These are phyloP conservation scores for Manacus vitellinus DNA, from an alignment of 2,113 vertebrate genomes.

Conservation along the genomic window DNA sequence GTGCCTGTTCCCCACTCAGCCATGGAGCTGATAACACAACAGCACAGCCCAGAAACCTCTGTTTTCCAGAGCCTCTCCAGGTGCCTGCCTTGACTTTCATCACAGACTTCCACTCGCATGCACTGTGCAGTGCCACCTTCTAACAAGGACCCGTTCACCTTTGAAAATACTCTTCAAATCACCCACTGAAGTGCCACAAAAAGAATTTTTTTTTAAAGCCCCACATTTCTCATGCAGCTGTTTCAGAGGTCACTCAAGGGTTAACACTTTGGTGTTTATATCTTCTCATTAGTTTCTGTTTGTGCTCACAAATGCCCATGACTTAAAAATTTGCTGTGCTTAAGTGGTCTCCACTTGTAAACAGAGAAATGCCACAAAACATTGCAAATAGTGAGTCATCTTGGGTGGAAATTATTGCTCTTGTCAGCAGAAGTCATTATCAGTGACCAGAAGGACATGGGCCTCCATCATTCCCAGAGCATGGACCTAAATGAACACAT, in stretches of 20 bases:
- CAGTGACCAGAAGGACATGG: not conserved
- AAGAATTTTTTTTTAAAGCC: not conserved
- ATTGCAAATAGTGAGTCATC: not conserved
- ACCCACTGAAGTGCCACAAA: not conserved
- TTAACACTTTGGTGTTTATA: constrained; percentile 23
- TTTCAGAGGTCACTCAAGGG: constrained; percentile 6
- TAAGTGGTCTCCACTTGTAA: not conserved
- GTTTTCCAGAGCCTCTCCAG: not conserved
- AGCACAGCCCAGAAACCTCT: not conserved
- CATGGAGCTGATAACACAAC: not conserved
- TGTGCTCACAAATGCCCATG: not conserved
- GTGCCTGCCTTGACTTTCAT: not conserved
- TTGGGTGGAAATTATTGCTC: not conserved
- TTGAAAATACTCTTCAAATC: not conserved
- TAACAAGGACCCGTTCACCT: not conserved
- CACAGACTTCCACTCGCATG: fast-evolving
- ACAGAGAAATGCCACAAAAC: not conserved
- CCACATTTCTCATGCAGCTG: not conserved
- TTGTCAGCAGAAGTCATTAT: not conserved
- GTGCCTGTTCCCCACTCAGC: not conserved
- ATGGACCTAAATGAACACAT: not conserved
- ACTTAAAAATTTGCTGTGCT: not conserved
- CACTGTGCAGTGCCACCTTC: not conserved
- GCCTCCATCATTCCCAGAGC: not conserved
- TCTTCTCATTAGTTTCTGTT: not conserved